Evolutionary conservation across 2,113 vertebrate species (phyloP).

Genomic region (Piprites chloris): DNA sequence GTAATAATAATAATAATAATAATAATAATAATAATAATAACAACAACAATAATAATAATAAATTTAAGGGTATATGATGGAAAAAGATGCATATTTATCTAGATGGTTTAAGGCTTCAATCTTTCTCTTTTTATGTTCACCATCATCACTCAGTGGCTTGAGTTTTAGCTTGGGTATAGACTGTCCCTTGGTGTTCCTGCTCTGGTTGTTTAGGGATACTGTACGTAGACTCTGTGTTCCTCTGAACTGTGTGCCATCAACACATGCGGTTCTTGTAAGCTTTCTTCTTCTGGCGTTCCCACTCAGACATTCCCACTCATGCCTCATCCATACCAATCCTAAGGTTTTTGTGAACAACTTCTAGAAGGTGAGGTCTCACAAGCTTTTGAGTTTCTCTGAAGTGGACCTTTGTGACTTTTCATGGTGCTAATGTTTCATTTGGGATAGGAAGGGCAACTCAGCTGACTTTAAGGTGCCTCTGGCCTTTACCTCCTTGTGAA

Average conservation of each 20-base stretch:
- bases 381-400: not conserved
- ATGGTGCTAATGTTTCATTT: not conserved
- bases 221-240: not conserved
- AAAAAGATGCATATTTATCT: not conserved
- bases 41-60: too few relatives aligned
- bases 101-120: not conserved
- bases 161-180: not conserved
- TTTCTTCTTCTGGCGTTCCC: not conserved
- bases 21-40: not conserved
- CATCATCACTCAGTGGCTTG: not conserved
- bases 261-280: fast-evolving
- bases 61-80: not conserved
- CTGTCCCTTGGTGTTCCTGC: not conserved
- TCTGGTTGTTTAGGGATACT: not conserved
- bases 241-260: not conserved
- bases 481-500: not conserved
- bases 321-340: not conserved
- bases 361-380: not conserved
- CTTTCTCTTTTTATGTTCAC: not conserved
- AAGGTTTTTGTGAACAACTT: not conserved
- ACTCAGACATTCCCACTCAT: not conserved
- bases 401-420: not conserved
- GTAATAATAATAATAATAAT: not conserved
- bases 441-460: not conserved
- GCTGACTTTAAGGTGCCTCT: not conserved